These are phyloP conservation scores for Toxotes lorentzi DNA, from an alignment of 2,797 vertebrate species.

Conservation along the genomic window DNA sequence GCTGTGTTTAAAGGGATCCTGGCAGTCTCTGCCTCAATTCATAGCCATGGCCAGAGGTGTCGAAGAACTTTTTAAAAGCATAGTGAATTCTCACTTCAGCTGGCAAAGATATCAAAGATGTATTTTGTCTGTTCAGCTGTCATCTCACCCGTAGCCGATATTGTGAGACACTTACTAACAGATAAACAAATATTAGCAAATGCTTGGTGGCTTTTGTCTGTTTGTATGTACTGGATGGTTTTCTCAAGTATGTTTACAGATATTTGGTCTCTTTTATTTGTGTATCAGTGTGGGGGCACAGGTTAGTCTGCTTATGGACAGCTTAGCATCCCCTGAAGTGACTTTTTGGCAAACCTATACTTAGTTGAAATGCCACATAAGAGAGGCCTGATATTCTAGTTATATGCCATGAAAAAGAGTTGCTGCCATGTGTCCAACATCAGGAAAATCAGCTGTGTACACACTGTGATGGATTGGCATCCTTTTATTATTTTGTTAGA, in stretches of 20 bases:
- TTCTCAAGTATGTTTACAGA: conserved; percentile 30
- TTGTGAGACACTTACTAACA: conserved; percentile 1
- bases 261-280: conserved; percentile 24
- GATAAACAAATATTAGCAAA: conserved; percentile 30
- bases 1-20: neutral
- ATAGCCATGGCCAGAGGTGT: conserved; percentile 9
- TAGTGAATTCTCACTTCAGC: neutral
- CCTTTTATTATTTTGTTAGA: neutral
- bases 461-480: neutral
- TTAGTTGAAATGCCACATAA: conserved; percentile 46
- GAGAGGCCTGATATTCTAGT: conserved; percentile 36
- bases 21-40: neutral
- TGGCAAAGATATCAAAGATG: conserved; percentile 1
- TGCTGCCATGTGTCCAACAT: conserved; percentile 22
- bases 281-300: conserved; percentile 30
- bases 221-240: neutral
- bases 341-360: conserved; percentile 51
- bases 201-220: conserved; percentile 1
- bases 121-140: neutral
- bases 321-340: conserved; percentile 61
- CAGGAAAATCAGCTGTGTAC: neutral
- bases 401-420: conserved; percentile 24
- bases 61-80: neutral
- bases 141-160: neutral
- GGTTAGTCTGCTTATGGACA: conserved; percentile 53